These are phyloP conservation scores for Lepeophtheirus nordmannii DNA, from an alignment of 2,888 invertebrate species.

Conservation along the genomic window DNA sequence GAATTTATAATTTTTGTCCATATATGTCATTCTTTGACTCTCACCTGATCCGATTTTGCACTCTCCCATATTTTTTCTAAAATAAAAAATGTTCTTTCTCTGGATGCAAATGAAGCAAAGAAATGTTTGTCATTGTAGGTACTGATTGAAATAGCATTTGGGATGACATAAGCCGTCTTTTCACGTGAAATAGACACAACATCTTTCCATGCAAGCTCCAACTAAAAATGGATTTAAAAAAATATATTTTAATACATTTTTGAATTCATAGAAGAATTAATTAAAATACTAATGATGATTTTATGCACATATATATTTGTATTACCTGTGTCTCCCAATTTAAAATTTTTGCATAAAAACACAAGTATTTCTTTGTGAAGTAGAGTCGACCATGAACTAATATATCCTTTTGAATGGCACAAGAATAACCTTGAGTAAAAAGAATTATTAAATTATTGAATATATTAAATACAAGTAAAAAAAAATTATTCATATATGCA, in stretches of 20 bases:
- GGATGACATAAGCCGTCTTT: conserved; percentile 81
- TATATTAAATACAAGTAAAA: conserved; percentile 16
- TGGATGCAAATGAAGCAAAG: conserved; percentile 79
- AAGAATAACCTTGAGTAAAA: conserved; percentile 69
- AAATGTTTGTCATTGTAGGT: conserved; percentile 64
- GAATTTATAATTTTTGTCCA: no score
- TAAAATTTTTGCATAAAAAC: conserved; percentile 95
- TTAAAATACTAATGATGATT: no score
- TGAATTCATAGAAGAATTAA: neutral
- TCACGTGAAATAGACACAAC: conserved; percentile 86
- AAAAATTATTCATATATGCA: neutral
- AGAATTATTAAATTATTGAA: conserved; percentile 26
- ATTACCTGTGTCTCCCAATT: conserved; percentile 71
- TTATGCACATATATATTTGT: no score
- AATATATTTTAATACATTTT: conserved; percentile 6
- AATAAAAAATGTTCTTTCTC: conserved; percentile 89
- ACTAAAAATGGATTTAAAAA: conserved; percentile 33
- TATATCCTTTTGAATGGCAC: conserved; percentile 84
- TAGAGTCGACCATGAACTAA: conserved; percentile 87
- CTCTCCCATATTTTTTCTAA: conserved; percentile 92
- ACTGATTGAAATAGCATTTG: conserved; percentile 80
- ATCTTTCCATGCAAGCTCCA: conserved; percentile 72
- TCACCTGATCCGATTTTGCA: conserved; percentile 68
- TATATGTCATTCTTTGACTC: conserved; percentile 15
- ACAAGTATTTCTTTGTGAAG: conserved; percentile 83